Base-by-base conservation (phyloP, 1,140 invertebrate genomes). In the Vollenhovia emeryi region DNA sequence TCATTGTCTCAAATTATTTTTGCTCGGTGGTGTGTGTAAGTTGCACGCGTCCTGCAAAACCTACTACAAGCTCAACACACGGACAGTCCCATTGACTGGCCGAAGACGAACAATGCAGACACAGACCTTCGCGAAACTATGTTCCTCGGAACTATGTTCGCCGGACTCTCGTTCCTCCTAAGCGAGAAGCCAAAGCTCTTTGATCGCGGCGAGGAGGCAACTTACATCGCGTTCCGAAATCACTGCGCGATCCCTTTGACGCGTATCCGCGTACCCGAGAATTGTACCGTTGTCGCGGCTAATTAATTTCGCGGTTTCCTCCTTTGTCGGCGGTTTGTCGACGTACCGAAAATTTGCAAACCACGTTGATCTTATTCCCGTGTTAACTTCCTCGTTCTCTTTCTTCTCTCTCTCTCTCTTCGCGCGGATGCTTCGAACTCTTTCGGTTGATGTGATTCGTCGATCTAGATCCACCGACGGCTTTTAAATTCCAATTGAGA, bases 161-260 rank as follows among this genome's bases (percentile, higher is more conserved):
- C 64, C 24, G 36, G 50, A 68, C 30, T 79, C 60, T 36, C 76
- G 24, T 82, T 43, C 50, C 66, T 73, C 6, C 60, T 68, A 43
- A 50, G 66, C 21, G 60, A 68, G 60, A 64, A 55, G 33, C 24
- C 48, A 71, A 80, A 55, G 76, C 76, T 55, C 78, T 82, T 69
- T 71, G 64, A 71, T 60, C n/a, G 50, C 50, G 18, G 24, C 66
- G 36, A 69, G 21, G 50, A 80, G 50, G 78, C 50, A 45, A 82
- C 50, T 82, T 82, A 82, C 43, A 50, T 30, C 30, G 52, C 40
- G 52, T 50, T 74, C 55, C 55, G 36, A 43, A 78, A 84, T 79
- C 79, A 45, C 18, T 80, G 24, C 30, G 52, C 59, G 11, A 24
- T 75, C 60, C 60, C 89, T 89, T 90, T 89, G 89, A 89, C n/a